Conservation (phyloP, 2,888 invertebrate species). For the Trissonchulus latispiculum region DNA sequence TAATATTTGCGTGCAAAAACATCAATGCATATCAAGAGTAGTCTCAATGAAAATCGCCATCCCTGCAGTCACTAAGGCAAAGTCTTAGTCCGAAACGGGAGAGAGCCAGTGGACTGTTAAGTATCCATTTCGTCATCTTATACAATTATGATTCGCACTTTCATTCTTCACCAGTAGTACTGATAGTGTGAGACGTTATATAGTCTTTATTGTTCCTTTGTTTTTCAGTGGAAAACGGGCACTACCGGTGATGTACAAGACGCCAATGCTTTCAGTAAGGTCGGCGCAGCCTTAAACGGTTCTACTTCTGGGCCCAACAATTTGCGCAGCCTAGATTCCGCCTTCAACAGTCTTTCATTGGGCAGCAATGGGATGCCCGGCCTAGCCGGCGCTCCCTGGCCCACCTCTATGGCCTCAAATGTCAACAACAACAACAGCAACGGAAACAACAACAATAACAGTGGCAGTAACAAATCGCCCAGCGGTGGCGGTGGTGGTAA, state of each 20-base stretch:
- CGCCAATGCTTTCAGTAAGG: neutral
- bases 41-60: too few relatives aligned
- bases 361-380: neutral
- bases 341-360: neutral
- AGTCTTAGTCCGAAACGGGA: too few relatives aligned
- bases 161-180: too few relatives aligned
- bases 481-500: too few relatives aligned
- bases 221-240: neutral
- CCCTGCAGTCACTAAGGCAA: too few relatives aligned
- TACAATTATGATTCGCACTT: too few relatives aligned
- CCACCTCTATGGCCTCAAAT: neutral
- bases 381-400: neutral
- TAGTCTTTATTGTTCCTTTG: neutral
- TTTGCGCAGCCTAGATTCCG: neutral
- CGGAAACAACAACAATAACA: neutral
- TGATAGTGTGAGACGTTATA: too few relatives aligned
- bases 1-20: too few relatives aligned
- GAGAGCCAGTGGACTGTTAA: too few relatives aligned
- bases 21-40: too few relatives aligned
- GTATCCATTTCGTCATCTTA: too few relatives aligned
- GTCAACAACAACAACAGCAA: neutral
- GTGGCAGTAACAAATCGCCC: neutral
- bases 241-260: neutral
- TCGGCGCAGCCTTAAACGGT: neutral
- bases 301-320: neutral